Base-by-base conservation (phyloP, 2,888 invertebrate species). In the Phyto melanocephala region DNA sequence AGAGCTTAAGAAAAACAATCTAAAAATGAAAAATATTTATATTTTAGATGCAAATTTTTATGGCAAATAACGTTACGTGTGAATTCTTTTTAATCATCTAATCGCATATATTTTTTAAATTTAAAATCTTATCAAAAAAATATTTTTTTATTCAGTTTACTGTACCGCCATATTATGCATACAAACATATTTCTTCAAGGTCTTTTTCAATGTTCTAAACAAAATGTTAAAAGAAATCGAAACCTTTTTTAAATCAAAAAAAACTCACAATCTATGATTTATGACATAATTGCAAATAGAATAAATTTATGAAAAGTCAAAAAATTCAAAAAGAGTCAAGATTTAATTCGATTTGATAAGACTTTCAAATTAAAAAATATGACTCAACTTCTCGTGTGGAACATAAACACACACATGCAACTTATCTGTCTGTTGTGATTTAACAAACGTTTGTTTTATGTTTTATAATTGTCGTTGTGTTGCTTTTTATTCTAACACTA, bases 341-440 rank as follows among this genome's bases (percentile, higher is more conserved):
- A 68, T 45, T 70, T 47, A 45, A 62, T 63, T 52, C 20, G 11
- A 62, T 77, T 62, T 70, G 77, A 70, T 77, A 77, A 77, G 77
- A 70, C 70, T 70, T 54, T 62, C 62, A 68, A 77, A 68, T 6
- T 42, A 35, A 20, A 52, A 68, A 77, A 63, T 78, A 71, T 78
- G 71, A 71, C 63, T 71, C 70, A 78, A 37, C 58, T 77, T n/a
- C n/a, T n/a, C n/a, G n/a, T n/a, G n/a, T n/a, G n/a, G n/a, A n/a
- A n/a, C n/a, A n/a, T n/a, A n/a, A n/a, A n/a, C n/a, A n/a, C 22
- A 20, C 68, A 68, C 68, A 68, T 74, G 68, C 71, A 62, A 68
- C 54, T 77, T 77, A 70, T 35, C 60, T 80, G 80, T 80, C 75
- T 56, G 45, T 65, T 81, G 74, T 74, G 42, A 70, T 81, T 72